These are phyloP conservation scores for Arvicanthis niloticus DNA, from an alignment of 2,113 vertebrate genomes.

Conservation along the genomic window DNA sequence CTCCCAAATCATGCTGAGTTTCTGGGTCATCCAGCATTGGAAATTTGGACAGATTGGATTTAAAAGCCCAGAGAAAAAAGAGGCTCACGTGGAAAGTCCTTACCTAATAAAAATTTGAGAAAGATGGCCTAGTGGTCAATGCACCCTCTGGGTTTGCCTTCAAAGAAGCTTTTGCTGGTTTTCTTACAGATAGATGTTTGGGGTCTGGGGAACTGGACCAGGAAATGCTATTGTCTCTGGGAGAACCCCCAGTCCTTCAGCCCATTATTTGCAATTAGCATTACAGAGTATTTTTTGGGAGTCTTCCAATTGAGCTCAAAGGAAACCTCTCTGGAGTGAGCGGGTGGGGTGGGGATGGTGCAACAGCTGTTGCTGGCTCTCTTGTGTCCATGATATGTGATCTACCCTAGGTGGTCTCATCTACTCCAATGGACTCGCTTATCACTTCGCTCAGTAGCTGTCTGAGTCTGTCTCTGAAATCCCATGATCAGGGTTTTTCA, in stretches of 20 bases:
- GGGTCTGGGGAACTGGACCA: background rate
- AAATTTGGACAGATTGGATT: slow-evolving; percentile 56
- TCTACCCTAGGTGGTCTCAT: background rate
- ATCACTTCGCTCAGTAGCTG: background rate
- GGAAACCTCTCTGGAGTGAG: slow-evolving; percentile 10
- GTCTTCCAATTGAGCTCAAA: slow-evolving; percentile 51
- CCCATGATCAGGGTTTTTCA: background rate
- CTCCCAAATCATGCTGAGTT: slow-evolving; percentile 67
- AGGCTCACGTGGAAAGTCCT: background rate
- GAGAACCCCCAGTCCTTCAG: background rate
- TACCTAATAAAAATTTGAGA: background rate
- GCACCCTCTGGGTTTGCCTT: background rate
- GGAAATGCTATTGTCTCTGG: background rate
- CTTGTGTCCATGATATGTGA: fast-evolving
- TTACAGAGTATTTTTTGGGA: slow-evolving; percentile 60
- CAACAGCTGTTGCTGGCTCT: slow-evolving; percentile 58
- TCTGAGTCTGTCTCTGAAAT: background rate
- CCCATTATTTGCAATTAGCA: slow-evolving; percentile 40
- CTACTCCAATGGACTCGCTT: background rate
- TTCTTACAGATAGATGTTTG: background rate
- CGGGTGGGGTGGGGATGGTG: background rate
- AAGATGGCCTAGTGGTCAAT: background rate
- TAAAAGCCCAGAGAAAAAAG: background rate
- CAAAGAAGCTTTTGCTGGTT: background rate
- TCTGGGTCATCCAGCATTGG: slow-evolving; percentile 70